Conservation (phyloP, 2,113 vertebrate species). For the Pomatorhinus ruficollis region DNA sequence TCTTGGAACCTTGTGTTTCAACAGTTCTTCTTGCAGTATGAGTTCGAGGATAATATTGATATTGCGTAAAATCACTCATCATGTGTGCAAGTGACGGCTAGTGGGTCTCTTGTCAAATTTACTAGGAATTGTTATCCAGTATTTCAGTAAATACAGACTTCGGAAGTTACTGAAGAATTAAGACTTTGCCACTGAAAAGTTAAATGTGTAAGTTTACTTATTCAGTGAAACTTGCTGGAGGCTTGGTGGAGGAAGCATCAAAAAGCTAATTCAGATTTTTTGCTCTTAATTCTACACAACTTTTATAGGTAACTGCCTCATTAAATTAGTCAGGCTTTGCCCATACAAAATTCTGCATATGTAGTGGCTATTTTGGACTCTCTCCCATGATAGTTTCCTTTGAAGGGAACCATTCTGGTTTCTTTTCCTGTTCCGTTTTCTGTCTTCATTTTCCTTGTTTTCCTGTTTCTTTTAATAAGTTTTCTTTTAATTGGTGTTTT, state of each 20-base stretch:
- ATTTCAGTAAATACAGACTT: background rate
- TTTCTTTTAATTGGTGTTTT: background rate
- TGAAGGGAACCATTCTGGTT: background rate
- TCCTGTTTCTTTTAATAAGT: background rate
- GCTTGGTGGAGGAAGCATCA: background rate
- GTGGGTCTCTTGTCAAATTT: background rate
- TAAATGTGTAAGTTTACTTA: background rate
- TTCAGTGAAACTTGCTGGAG: background rate
- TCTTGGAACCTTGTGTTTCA: background rate
- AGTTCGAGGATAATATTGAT: background rate
- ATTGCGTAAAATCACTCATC: background rate
- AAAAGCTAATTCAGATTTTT: background rate
- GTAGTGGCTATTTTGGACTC: background rate
- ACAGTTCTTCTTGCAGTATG: background rate
- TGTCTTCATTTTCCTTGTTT: background rate
- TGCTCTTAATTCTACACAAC: background rate
- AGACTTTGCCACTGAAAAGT: background rate
- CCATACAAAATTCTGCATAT: fast-evolving
- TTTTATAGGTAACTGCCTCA: background rate
- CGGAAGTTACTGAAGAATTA: background rate
- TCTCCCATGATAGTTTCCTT: background rate
- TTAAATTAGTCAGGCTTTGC: background rate
- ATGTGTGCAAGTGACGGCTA: background rate
- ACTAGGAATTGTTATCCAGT: background rate
- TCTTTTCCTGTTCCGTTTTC: fast-evolving